phyloP scores from a whole-genome alignment of 1,140 invertebrate species.

The Drosophila leontia region DNA sequence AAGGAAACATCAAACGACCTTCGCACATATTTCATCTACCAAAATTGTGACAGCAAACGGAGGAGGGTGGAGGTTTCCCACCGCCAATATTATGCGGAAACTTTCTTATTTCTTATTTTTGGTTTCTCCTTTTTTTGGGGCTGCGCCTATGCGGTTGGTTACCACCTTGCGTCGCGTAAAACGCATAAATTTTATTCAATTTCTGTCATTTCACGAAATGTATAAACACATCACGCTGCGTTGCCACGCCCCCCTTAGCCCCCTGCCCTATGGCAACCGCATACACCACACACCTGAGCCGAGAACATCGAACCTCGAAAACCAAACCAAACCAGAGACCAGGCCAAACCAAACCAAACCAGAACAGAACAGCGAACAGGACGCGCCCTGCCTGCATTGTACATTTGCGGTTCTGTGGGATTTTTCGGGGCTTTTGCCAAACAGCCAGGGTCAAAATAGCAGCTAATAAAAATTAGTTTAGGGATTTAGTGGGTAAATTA shows the following conservation, averaged over 20 bases:
- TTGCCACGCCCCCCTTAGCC: constrained; percentile 6
- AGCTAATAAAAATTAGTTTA: constrained; percentile 10
- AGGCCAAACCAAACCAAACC: constrained; percentile 26
- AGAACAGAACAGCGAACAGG: constrained; percentile 23
- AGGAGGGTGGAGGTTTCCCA: constrained; percentile 1
- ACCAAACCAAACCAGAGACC: constrained; percentile 31
- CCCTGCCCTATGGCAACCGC: constrained; percentile 22
- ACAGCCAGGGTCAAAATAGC: constrained; percentile 8
- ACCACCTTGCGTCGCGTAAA: constrained; percentile 33
- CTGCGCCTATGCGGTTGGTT: constrained; percentile 64
- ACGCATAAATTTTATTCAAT: constrained; percentile 81
- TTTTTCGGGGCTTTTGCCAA: constrained; percentile 12
- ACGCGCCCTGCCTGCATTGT: constrained; percentile 41
- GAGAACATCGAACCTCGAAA: constrained; percentile 43
- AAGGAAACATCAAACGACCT: constrained; percentile 58
- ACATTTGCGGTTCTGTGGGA: constrained; percentile 58
- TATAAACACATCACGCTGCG: constrained; percentile 75
- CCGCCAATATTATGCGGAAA: constrained; percentile 44
- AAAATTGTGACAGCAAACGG: constrained; percentile 41
- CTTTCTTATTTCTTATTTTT: constrained; percentile 16
- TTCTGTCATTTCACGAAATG: constrained; percentile 79
- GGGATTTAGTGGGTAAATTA: background rate
- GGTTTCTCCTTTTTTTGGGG: constrained; percentile 2
- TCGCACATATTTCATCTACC: constrained; percentile 67
- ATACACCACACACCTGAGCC: constrained; percentile 53